phyloP scores from a whole-genome alignment of 2,113 vertebrate genomes.

The Caranx ignobilis region DNA sequence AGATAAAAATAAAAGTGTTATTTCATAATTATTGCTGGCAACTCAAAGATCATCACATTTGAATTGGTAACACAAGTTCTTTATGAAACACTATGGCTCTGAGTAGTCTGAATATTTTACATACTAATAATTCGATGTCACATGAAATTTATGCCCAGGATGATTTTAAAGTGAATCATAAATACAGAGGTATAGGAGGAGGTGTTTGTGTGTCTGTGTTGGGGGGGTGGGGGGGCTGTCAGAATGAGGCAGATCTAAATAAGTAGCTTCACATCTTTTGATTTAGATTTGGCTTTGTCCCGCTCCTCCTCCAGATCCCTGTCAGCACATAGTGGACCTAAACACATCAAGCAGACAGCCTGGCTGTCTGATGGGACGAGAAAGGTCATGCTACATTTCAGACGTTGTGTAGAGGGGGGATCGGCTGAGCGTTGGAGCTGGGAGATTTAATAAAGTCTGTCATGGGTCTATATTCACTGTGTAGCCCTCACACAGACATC shows the following conservation, averaged over 20 bases:
- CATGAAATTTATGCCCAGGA: slow-evolving; percentile 19
- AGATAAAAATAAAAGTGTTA: slow-evolving; percentile 28
- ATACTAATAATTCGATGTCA: slow-evolving; percentile 45
- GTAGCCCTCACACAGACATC: slow-evolving; percentile 44
- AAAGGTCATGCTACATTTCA: slow-evolving; percentile 80
- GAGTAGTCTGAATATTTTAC: slow-evolving; percentile 36
- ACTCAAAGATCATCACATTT: background rate
- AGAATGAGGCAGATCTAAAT: slow-evolving; percentile 54
- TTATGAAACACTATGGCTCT: background rate
- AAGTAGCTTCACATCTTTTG: slow-evolving; percentile 52
- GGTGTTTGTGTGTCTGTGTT: too few relatives aligned
- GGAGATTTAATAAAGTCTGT: slow-evolving; percentile 66
- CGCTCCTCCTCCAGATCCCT: slow-evolving; percentile 62
- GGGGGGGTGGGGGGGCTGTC: slow-evolving; percentile 40
- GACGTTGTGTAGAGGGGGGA: slow-evolving; percentile 62
- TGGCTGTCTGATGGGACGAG: slow-evolving; percentile 64
- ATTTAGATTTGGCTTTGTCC: slow-evolving; percentile 37
- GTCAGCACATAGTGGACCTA: slow-evolving; percentile 69
- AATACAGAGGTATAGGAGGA: slow-evolving; percentile 27
- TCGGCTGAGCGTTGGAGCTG: slow-evolving; percentile 45
- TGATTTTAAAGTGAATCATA: slow-evolving; percentile 16
- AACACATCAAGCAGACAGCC: slow-evolving; percentile 74
- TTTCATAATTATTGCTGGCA: slow-evolving; percentile 7
- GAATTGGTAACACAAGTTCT: background rate
- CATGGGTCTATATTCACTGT: slow-evolving; percentile 34